Evolutionary conservation across 1,140 invertebrate genomes (phyloP), one percentile per base, ranked within the genome.

Genomic region (Zophobas atratus): DNA sequence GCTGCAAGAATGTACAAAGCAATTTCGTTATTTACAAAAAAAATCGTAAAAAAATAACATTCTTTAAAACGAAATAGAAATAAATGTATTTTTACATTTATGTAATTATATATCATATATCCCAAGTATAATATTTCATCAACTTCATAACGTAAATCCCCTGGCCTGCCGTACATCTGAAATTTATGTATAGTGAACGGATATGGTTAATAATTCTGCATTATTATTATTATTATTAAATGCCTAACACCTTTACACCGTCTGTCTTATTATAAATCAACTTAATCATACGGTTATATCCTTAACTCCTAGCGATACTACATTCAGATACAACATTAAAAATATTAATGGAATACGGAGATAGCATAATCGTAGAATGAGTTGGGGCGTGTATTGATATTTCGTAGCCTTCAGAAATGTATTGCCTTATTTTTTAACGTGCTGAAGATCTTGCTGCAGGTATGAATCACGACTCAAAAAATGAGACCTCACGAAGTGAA

Each of bases 401-500:
- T 67, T 60, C 8, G 60, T 67, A 41, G 60, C 60, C 60, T 67
- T 67, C 60, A 67, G 60, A 43, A 43, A 67, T 43, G 33, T 33
- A 41, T 67, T 67, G 60, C 38, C 6, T 67, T 67, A 41, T 67
- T 67, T 67, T 67, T 48, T 46, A 46, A 46, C 3, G 36, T 36
- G 34, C 34, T 35, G 57, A 63, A 67, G 60, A 67, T 67, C 39
- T 67, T 46, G 60, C 60, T 67, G 60, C 6, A 43, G 39, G 60
- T 67, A 67, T 67, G 60, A 67, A 67, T 67, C 60, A 67, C 60
- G 60, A 46, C 8, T 34, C 39, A 32, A 67, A 63, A 67, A 67
- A 43, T 67, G 60, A n/a, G 60, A 67, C 5, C 60, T 67, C 60
- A 67, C 60, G 60, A 67, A 67, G 60, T 67, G 60, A 67, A 67